Evolutionary conservation across 1,140 invertebrate species (phyloP), one percentile per base, ranked within the genome.

Genomic region (Nasonia vitripennis): DNA sequence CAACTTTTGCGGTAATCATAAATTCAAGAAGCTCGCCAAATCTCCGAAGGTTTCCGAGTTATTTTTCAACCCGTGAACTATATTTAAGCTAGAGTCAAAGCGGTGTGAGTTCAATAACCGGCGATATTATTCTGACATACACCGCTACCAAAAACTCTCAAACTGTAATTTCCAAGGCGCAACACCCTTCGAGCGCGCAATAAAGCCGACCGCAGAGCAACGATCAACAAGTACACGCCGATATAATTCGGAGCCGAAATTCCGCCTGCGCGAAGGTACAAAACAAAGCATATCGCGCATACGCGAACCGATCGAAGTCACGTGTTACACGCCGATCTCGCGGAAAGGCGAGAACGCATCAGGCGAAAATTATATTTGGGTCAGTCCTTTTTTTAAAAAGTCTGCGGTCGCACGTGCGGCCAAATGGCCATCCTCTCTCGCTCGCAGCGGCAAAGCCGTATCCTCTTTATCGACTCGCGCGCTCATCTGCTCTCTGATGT

Each of bases 1-100:
- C 51, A 17, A 48, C 37, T 81, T 27, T 81, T 78, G 80, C 67
- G 75, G 67, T 78, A 86, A 83, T 86, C 85, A 83, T 86, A 86
- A 86, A 86, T 86, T 83, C 85, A 83, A 79, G 62, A 78, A 62
- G 20, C 37, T 86, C 74, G 14, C 11, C 20, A 80, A 84, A 20
- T 84, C 75, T 85, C 74, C 83, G 34, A 37, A 17, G 75, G 81
- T 51, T 84, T 74, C 78, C 14, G 20, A 62, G 41, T 10, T 45
- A 45, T 45, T 9, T 45, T 45, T 37, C 34, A 37, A 6, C 34
- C 34, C 41, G 41, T 7, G 41, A 45, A 10, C 41, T 9, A 45
- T 45, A 45, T 45, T 45, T 45, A 9, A 45, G 1, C 41, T 45
- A 5, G 4, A 37, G 5, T 37, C 34, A 6, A 37, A 5, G 34